Evolutionary conservation across 2,888 invertebrate genomes (phyloP), one percentile per base, ranked within the genome.

Genomic region (Drosophila quinaria): DNA sequence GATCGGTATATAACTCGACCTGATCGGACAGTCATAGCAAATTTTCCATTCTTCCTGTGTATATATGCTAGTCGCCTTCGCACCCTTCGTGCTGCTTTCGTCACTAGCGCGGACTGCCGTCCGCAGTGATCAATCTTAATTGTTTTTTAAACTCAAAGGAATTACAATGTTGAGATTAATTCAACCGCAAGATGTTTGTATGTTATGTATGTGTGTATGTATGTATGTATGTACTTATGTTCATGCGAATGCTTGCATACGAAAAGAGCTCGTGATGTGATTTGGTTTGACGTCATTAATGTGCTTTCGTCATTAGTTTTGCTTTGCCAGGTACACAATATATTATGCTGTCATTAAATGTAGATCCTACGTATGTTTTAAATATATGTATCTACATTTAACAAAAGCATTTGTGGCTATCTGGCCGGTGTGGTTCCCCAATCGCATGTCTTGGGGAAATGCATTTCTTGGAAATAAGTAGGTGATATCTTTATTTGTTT

Each of bases 241-340:
- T 9, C 15, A n/a, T 19, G 11, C 19, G 19, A 8, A 8, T 22
- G 17, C 25, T 25, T 22, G 49, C 46, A 35, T 10, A 39, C n/a
- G 35, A 29, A 37, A 41, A 5, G 4, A 31, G n/a, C 19, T 25
- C 41, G 17, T 22, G 78, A 59, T 39, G 33, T 35, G 15, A 15
- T 17, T 10, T 8, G 1, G 1, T 17, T 75, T 55, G 71, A 75
- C 75, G 80, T 77, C 63, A 79, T 41, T 15, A 51, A 29, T 49
- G 17, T 47, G 58, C 51, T 37, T 54, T 61, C 77, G 75, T 77
- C 70, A 70, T 47, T 13, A 49, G 8, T 25, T 61, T 4, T 9
- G 41, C 31, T 49, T 31, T 56, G 52, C 22, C 50, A 46, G 13
- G 13, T n/a, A 8, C 33, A 11, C 13, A 17, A n/a, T 15, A 37